Percentiles rank a stretch among this genome's conserved stretches.
phyloP scores from a whole-genome alignment of 2,888 invertebrate genomes.

The Teleiodes luculella region DNA sequence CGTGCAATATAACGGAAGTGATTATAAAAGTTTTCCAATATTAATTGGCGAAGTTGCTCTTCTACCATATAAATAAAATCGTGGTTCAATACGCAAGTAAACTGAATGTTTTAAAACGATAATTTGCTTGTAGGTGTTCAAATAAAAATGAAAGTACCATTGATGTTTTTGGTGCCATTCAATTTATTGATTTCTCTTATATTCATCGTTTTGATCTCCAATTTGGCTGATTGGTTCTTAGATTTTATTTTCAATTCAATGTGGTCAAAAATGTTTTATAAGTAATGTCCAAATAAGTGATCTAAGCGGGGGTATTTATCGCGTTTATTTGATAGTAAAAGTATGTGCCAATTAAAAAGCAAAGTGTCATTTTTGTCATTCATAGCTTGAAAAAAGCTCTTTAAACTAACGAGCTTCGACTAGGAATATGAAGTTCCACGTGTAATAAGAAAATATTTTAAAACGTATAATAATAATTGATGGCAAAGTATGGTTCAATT shows the following conservation, averaged over 20 bases:
- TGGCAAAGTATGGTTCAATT: no score
- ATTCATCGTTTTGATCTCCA: background rate
- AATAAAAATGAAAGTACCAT: slow-evolving; percentile 1
- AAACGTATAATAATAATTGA: slow-evolving; percentile 2
- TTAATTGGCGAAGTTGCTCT: background rate
- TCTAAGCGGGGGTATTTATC: no score
- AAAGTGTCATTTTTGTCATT: no score
- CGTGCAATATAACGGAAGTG: background rate
- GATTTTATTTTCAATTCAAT: background rate
- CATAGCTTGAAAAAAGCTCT: no score
- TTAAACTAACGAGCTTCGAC: no score
- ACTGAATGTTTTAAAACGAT: background rate
- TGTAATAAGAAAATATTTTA: no score
- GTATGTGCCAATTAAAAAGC: no score
- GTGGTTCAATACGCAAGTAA: background rate
- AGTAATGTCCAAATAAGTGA: no score
- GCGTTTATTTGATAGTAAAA: no score
- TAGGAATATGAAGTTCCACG: no score
- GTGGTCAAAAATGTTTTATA: no score
- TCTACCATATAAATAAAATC: background rate
- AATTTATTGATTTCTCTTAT: slow-evolving; percentile 3
- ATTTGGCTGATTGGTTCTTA: background rate
- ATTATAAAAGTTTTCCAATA: background rate
- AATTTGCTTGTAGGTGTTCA: background rate
- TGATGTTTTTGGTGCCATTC: background rate